These are phyloP conservation scores for Typhlichthys eigenmanni DNA, from an alignment of 2,797 vertebrate genomes.

Conservation along the genomic window DNA sequence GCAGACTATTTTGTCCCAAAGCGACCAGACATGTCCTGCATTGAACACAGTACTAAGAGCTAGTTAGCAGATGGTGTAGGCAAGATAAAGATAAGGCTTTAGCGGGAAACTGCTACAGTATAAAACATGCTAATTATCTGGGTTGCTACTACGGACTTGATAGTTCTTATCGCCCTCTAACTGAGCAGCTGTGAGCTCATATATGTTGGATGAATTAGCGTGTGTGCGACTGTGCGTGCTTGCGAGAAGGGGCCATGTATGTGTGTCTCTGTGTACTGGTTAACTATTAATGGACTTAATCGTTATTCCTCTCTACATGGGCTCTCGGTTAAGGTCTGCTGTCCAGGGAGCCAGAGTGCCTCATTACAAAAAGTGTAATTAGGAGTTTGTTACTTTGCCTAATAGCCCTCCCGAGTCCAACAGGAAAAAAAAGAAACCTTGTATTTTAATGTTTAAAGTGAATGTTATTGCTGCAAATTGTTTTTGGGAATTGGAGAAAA, in stretches of 20 bases:
- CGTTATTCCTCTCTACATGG: conserved; percentile 11
- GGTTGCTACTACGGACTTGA: neutral
- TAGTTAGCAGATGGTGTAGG: too few species aligned
- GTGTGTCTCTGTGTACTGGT: conserved; percentile 16
- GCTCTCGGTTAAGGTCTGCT: conserved; percentile 32
- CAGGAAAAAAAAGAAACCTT: neutral
- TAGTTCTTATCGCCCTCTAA: neutral
- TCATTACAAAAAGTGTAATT: conserved; percentile 33
- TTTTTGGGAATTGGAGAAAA: neutral
- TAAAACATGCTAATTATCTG: too few species aligned
- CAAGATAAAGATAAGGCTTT: too few species aligned
- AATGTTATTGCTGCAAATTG: too few species aligned
- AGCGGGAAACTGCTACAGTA: too few species aligned
- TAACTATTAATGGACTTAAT: conserved; percentile 10
- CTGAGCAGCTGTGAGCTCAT: neutral
- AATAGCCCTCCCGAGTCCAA: neutral
- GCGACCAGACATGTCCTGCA: too few species aligned
- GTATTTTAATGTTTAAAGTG: too few species aligned
- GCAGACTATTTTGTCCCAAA: too few species aligned
- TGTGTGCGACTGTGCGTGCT: neutral
- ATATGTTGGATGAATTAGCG: neutral
- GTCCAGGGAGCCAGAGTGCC: conserved; percentile 11
- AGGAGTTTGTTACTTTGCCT: conserved; percentile 15
- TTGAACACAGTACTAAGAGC: too few species aligned
- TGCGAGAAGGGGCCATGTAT: neutral